phyloP scores from a whole-genome alignment of 2,113 vertebrate genomes.

The Triplophysa siluroides region DNA sequence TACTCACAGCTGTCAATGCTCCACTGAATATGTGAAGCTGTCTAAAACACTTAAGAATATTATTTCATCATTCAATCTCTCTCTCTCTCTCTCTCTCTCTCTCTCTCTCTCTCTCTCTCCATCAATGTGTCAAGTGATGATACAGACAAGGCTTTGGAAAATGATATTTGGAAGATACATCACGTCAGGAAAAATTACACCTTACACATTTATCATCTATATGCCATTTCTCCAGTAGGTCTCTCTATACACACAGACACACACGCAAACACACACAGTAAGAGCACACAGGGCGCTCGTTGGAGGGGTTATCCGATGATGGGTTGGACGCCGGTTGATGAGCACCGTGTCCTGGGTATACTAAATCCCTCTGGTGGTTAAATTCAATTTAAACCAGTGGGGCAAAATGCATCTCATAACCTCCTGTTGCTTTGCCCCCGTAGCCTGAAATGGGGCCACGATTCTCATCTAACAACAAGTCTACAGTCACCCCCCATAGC shows the following conservation, averaged over 20 bases:
- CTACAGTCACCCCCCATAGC: not conserved
- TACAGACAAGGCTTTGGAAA: not conserved
- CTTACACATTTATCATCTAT: not conserved
- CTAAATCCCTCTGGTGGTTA: not conserved
- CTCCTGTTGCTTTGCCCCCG: not conserved
- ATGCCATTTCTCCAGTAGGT: not conserved
- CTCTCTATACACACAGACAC: constrained; percentile 15
- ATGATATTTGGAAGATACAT: not conserved
- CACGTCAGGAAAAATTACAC: not conserved
- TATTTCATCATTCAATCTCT: not conserved
- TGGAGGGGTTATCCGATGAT: too few relatives aligned
- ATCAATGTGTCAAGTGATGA: not conserved
- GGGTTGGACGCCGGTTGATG: not conserved
- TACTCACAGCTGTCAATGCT: not conserved
- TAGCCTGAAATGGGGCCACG: not conserved
- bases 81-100: not conserved
- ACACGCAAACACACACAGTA: constrained; percentile 11
- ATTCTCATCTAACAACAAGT: constrained; percentile 11
- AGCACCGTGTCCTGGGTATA: constrained; percentile 6
- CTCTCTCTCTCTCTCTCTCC: constrained; percentile 8
- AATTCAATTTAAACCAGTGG: constrained; percentile 5
- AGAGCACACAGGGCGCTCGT: too few relatives aligned
- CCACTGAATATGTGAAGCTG: constrained; percentile 13
- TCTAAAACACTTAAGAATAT: not conserved
- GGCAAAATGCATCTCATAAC: not conserved